phyloP scores from a whole-genome alignment of 2,888 invertebrate genomes.

The Acrobasis repandana region DNA sequence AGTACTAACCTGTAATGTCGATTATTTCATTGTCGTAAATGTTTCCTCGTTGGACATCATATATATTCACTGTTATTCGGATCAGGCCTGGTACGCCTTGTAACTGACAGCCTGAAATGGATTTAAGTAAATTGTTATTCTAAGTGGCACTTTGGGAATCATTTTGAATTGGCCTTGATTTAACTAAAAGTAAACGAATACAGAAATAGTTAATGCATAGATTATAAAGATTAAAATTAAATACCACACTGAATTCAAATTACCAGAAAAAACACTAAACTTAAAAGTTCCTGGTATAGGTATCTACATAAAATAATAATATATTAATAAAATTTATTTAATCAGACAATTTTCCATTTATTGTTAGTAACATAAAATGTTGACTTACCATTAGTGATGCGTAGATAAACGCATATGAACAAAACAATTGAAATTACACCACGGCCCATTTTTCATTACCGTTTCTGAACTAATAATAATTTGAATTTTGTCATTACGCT shows the following conservation, averaged over 20 bases:
- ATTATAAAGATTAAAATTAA: too few species aligned
- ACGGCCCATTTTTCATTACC: constrained; percentile 19
- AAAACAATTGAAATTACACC: constrained; percentile 1
- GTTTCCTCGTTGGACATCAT: constrained; percentile 51
- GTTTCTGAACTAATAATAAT: not conserved
- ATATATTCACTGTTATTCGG: constrained; percentile 36
- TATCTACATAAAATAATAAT: too few species aligned
- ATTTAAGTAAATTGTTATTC: not conserved
- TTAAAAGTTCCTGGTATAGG: too few species aligned
- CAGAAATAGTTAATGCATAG: too few species aligned
- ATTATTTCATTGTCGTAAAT: constrained; percentile 29
- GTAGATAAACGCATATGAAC: not conserved
- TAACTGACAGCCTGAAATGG: constrained; percentile 59
- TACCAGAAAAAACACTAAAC: too few species aligned
- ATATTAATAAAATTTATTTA: too few species aligned
- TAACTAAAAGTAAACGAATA: too few species aligned
- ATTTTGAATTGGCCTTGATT: too few species aligned
- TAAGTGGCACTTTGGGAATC: too few species aligned
- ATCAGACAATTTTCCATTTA: too few species aligned
- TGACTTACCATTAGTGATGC: constrained; percentile 2
- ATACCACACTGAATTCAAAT: too few species aligned
- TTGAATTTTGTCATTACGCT: constrained; percentile 9
- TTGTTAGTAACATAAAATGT: not conserved
- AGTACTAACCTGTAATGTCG: not conserved
- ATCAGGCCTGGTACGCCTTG: constrained; percentile 48